Base-by-base conservation (phyloP, 2,113 vertebrate genomes). In the Poeciliopsis retropinna region DNA sequence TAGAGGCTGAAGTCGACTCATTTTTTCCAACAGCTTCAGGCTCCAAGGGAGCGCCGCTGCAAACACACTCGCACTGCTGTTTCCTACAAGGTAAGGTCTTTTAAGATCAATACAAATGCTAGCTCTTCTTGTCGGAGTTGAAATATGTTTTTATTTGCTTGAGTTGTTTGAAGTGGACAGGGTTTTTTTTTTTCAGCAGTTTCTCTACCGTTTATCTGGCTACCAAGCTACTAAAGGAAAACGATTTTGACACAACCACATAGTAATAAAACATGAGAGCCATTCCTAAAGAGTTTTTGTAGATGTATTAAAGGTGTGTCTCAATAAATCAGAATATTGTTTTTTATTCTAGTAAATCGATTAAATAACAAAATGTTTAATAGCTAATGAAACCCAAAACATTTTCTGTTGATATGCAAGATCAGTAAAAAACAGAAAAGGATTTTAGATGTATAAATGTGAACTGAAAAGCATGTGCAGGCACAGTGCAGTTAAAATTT, bases 1-100 rank as follows among this genome's bases (percentile, higher is more conserved):
- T 76, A 79, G 39, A 76, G 78, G 74, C 76, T 81, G 69, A 64
- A 86, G 76, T 41, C 85, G 88, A 93, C 82, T 95, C 94, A 94
- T 63, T 93, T 88, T 94, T 95, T 95, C 94, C 94, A 86, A 89
- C 73, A 74, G 74, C 89, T 87, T 75, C 88, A 91, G 86, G 84
- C 78, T 70, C 64, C 77, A 78, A 76, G 76, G 77, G 64, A 81
- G 70, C 69, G 14, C 44, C 44, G 47, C 76, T 76, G 65, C 44
- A 1, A 75, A 47, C 70, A n/a, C 66, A 62, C 32, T 63, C 70
- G 57, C 30, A 37, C 72, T 29, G 61, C 41, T 61, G 67, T 78
- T 86, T 84, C 80, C 64, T 66, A 27, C 47, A 77, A 91, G 90
- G 93, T 93, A 92, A 82, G 85, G 47, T 28, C 11, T 3, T 31